Percentiles rank a stretch among this genome's conserved stretches.
Evolutionary conservation across 2,888 invertebrate genomes (phyloP).

Genomic region (Nymphalis urticae): DNA sequence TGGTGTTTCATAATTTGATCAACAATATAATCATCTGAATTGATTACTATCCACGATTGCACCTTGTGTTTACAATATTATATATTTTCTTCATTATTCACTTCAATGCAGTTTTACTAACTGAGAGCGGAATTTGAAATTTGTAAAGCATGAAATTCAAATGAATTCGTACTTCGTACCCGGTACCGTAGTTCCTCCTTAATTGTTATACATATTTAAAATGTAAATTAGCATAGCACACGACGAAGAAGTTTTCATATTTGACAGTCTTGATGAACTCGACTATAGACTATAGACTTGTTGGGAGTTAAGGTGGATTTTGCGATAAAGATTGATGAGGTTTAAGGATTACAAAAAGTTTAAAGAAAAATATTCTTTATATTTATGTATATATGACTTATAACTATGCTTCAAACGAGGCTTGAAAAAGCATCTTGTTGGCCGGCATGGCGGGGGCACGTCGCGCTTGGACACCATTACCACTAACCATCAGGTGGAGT

Average conservation of each 20-base stretch:
- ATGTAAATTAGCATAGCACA: slow-evolving; percentile 31
- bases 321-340: slow-evolving; percentile 3
- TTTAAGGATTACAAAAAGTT: background rate
- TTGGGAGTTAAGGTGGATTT: background rate
- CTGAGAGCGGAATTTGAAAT: slow-evolving; percentile 27
- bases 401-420: too few relatives aligned
- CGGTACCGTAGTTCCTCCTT: slow-evolving; percentile 26
- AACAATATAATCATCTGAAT: too few relatives aligned
- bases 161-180: slow-evolving; percentile 36
- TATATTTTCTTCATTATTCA: too few relatives aligned
- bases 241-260: slow-evolving; percentile 13
- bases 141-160: slow-evolving; percentile 35
- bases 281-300: background rate
- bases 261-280: slow-evolving; percentile 24
- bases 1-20: too few relatives aligned
- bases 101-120: background rate
- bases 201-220: slow-evolving; percentile 38
- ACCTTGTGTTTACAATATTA: too few relatives aligned
- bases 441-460: too few relatives aligned
- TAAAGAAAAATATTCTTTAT: too few relatives aligned
- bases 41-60: too few relatives aligned
- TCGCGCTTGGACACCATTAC: too few relatives aligned
- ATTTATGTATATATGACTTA: too few relatives aligned
- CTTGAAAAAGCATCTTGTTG: too few relatives aligned
- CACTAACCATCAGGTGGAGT: too few relatives aligned